Base-by-base conservation (phyloP, 2,797 vertebrate genomes). In the Scolopax rusticola region DNA sequence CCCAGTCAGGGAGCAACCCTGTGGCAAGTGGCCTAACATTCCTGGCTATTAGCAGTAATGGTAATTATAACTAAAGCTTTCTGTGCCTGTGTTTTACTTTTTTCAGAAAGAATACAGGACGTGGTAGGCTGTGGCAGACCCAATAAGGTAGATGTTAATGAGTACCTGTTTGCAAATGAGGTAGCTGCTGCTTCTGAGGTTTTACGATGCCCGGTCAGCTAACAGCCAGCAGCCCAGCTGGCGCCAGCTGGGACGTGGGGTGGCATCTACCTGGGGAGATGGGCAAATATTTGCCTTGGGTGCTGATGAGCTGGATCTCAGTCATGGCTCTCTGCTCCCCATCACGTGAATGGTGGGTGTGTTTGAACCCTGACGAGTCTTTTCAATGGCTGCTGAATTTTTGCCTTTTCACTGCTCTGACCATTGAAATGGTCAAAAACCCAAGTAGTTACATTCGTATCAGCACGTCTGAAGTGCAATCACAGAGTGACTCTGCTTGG, bases 221-320 rank as follows among this genome's bases (percentile, higher is more conserved):
- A 73, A 78, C 67, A 95, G 24, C 16, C 6, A 69, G 53, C 86
- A 94, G 75, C 14, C 78, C 3, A 5, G 38, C 86, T 87, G 94
- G 88, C 24, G 47, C 86, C 96, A 50, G 73, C 54, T 41, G 0
- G 2, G 64, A n/a, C 0, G 0, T 81, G 61, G 57, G 60, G 50
- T 61, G 73, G 71, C 40, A 87, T 61, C 64, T 74, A 30, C 71
- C 33, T 65, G 57, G 57, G 70, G 60, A 71, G 47, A 89, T 27
- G 45, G 61, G 61, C 76, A 97, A 97, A 97, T 96, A 94, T 89
- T 94, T 89, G 86, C 33, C 81, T 85, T 78, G 53, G 50, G 53
- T 94, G 94, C 47, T 67, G 84, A 51, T 81, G 89, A 73, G 74
- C n/a, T 75, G 33, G n/a, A 25, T 76, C 86, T 86, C 59, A 70